Evolutionary conservation across 2,797 vertebrate species (phyloP).

Genomic region (Passerculus sandwichensis): DNA sequence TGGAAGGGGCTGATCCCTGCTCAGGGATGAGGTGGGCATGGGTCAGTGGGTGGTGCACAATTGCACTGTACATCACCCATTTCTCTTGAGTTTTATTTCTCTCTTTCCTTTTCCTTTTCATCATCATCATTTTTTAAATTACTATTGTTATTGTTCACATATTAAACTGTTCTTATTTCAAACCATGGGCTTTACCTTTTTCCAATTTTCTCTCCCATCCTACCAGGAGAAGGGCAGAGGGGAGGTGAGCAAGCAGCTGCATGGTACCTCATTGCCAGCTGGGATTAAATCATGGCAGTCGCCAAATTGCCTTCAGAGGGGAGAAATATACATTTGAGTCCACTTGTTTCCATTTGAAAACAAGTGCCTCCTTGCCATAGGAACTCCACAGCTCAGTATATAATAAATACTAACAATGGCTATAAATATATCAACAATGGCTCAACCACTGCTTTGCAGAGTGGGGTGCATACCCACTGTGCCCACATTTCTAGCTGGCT

Average conservation of each 20-base stretch:
- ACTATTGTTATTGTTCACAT: not conserved
- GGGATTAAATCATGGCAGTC: not conserved
- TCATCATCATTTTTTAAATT: not conserved
- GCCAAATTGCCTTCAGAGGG: not conserved
- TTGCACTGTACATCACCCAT: not conserved
- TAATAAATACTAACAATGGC: accelerated
- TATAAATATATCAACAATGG: not conserved
- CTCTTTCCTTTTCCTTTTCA: not conserved
- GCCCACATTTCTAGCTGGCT: not conserved
- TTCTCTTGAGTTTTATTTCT: not conserved
- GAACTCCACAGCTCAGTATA: not conserved
- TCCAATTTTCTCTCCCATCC: not conserved
- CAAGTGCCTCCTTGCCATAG: not conserved
- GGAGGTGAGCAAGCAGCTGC: accelerated
- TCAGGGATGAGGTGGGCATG: not conserved
- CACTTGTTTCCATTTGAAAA: not conserved
- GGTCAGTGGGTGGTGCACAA: not conserved
- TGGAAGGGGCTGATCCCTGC: not conserved
- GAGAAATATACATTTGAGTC: not conserved
- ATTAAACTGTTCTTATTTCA: no score
- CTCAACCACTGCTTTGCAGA: not conserved
- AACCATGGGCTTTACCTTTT: no score
- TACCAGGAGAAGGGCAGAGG: not conserved
- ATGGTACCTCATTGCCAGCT: not conserved
- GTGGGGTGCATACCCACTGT: not conserved